A percentile compares a stretch with the other conserved stretches of the same genome.
Conservation (phyloP, 2,113 vertebrate genomes). For the Cinclus cinclus region DNA sequence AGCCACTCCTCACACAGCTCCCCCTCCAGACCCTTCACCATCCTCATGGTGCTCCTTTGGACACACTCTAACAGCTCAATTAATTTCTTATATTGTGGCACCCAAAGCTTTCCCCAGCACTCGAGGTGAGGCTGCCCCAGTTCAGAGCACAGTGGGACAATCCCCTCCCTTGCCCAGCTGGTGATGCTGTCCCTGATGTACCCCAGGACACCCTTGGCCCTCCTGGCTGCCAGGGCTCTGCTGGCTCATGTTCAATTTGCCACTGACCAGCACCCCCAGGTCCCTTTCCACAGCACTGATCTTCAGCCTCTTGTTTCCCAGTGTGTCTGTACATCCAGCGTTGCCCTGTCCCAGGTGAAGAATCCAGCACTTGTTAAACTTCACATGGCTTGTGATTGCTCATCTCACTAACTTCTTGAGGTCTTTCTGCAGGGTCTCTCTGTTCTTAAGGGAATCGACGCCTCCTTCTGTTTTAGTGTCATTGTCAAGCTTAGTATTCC, state of each 20-base stretch:
- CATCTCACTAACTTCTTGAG: neutral
- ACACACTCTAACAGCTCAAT: rapidly evolving
- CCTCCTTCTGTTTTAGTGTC: neutral
- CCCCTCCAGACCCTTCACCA: neutral
- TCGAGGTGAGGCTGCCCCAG: rapidly evolving
- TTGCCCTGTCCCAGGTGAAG: neutral
- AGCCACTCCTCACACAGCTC: rapidly evolving
- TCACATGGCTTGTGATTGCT: neutral
- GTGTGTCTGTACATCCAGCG: neutral
- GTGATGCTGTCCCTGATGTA: rapidly evolving
- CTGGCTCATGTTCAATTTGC: rapidly evolving
- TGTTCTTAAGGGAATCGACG: neutral
- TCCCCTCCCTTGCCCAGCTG: rapidly evolving
- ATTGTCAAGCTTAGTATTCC: neutral
- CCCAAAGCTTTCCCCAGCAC: neutral
- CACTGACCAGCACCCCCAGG: rapidly evolving
- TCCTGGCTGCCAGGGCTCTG: neutral
- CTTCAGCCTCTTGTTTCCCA: neutral
- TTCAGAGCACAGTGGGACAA: rapidly evolving
- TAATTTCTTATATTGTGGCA: rapidly evolving
- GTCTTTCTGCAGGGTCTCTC: neutral
- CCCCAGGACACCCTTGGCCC: rapidly evolving
- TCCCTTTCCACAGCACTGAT: rapidly evolving
- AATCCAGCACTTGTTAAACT: neutral
- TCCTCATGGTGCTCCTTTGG: rapidly evolving